A percentile compares a stretch with the other conserved stretches of the same genome.
phyloP scores from a whole-genome alignment of 2,888 invertebrate genomes.

The Gonocerus acuteangulatus region DNA sequence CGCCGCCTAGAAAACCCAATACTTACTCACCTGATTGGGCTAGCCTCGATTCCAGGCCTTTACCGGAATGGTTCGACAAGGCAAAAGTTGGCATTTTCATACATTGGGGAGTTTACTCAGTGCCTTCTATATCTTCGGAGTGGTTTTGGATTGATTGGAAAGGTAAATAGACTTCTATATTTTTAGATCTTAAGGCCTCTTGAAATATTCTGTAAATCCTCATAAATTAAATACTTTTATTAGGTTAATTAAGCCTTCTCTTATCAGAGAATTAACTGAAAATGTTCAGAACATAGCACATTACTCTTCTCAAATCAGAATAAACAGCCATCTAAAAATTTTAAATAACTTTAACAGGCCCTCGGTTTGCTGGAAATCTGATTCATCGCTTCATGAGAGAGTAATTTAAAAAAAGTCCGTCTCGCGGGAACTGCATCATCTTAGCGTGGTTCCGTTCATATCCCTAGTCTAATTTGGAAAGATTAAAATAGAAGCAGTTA shows the following conservation, averaged over 20 bases:
- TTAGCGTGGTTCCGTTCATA: no score
- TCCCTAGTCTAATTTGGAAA: no score
- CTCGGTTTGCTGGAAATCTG: no score
- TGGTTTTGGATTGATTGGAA: constrained; percentile 90
- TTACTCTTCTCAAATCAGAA: no score
- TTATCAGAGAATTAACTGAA: no score
- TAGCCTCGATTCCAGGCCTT: constrained; percentile 71
- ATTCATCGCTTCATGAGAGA: no score
- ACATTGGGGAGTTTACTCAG: constrained; percentile 90
- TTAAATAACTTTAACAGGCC: no score
- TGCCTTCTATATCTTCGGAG: constrained; percentile 77
- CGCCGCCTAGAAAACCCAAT: neutral
- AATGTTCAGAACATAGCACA: no score
- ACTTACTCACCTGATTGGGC: constrained; percentile 67
- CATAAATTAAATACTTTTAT: neutral
- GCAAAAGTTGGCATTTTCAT: constrained; percentile 87
- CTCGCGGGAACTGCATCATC: no score
- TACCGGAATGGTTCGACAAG: constrained; percentile 83
- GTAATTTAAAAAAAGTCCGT: no score
- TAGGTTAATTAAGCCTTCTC: neutral
- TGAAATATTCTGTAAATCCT: neutral
- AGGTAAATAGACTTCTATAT: constrained; percentile 46
- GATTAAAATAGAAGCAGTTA: no score
- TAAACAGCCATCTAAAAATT: no score
- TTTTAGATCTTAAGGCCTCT: neutral